phyloP scores from a whole-genome alignment of 2,888 invertebrate species.

The Gibbula magus region DNA sequence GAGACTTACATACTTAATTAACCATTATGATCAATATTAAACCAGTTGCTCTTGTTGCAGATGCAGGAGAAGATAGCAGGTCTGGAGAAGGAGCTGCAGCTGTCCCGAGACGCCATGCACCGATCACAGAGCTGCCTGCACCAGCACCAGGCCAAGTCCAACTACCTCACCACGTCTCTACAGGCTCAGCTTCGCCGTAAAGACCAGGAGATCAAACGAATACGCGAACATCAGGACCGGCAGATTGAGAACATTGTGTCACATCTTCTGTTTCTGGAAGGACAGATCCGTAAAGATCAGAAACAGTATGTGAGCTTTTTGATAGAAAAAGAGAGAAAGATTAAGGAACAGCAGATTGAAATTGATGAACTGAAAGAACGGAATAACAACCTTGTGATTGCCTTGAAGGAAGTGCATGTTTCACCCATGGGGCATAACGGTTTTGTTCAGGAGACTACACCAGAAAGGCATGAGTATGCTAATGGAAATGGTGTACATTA shows the following conservation, averaged over 20 bases:
- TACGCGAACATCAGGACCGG: conserved; percentile 49
- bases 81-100: conserved; percentile 36
- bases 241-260: conserved; percentile 59
- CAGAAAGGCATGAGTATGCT: conserved; percentile 6
- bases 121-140: conserved; percentile 45
- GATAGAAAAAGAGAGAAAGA: conserved; percentile 54
- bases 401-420: conserved; percentile 57
- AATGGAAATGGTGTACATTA: not conserved
- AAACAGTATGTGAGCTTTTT: conserved; percentile 49
- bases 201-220: conserved; percentile 46
- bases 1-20: too few species aligned
- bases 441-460: conserved; percentile 8
- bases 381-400: conserved; percentile 56
- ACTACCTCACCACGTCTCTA: conserved; percentile 50
- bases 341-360: conserved; percentile 52
- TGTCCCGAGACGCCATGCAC: conserved; percentile 40
- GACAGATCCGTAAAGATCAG: conserved; percentile 59
- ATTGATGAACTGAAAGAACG: conserved; percentile 55
- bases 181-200: conserved; percentile 54
- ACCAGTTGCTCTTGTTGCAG: not conserved
- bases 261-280: conserved; percentile 61
- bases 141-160: conserved; percentile 51
- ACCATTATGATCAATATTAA: not conserved
- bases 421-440: conserved; percentile 55
- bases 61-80: conserved; percentile 17